Percentiles rank a stretch among this genome's conserved stretches.
phyloP scores from a whole-genome alignment of 2,888 invertebrate species.

The Xanthorhoe spadicearia region DNA sequence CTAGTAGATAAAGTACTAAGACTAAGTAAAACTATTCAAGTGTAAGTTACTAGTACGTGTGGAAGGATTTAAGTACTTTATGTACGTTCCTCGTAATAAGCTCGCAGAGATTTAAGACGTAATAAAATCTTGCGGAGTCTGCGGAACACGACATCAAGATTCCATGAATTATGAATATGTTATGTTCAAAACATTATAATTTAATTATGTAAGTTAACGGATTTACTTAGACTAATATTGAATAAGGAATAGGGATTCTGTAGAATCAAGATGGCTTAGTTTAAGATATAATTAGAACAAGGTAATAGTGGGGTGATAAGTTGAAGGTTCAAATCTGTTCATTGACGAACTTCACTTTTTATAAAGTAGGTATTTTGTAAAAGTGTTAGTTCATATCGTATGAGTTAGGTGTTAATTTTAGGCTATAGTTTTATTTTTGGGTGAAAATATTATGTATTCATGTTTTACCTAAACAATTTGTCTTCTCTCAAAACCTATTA shows the following conservation, averaged over 20 bases:
- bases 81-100: slow-evolving; percentile 10
- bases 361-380: no score
- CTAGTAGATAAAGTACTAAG: no score
- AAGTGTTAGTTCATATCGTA: no score
- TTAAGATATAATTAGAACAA: background rate
- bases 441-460: no score
- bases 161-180: slow-evolving; percentile 9
- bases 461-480: no score
- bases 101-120: slow-evolving; percentile 20
- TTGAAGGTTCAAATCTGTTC: no score
- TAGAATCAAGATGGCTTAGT: background rate
- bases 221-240: background rate
- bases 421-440: no score
- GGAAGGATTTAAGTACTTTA: background rate
- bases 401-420: no score
- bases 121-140: slow-evolving; percentile 15
- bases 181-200: background rate
- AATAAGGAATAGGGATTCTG: background rate
- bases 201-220: background rate
- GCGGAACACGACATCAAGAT: slow-evolving; percentile 18
- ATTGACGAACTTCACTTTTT: no score
- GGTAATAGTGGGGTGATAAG: no score
- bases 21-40: no score
- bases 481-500: no score
- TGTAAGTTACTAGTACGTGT: background rate